Evolutionary conservation across 2,888 invertebrate genomes (phyloP).

Genomic region (Iphiclides podalirius): DNA sequence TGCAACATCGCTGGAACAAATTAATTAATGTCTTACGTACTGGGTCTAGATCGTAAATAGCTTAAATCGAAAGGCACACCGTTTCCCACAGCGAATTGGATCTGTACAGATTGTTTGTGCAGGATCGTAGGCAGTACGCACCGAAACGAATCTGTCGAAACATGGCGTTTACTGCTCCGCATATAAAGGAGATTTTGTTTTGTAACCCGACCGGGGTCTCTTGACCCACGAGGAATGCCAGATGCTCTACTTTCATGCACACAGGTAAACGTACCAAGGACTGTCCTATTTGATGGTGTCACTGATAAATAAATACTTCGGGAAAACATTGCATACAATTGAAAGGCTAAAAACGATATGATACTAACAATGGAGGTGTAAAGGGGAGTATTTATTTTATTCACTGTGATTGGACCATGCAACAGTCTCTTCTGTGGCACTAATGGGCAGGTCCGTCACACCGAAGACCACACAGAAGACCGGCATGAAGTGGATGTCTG

Average conservation of each 20-base stretch:
- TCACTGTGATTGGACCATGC: too few species aligned
- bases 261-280: conserved; percentile 41
- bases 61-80: conserved; percentile 60
- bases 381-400: too few species aligned
- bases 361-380: too few species aligned
- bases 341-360: too few species aligned
- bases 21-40: conserved; percentile 1
- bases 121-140: conserved; percentile 30
- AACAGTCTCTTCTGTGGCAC: too few species aligned
- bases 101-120: conserved; percentile 37
- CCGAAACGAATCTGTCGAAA: neutral
- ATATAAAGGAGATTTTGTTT: conserved; percentile 25
- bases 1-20: neutral
- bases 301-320: neutral
- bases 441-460: too few species aligned
- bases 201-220: conserved; percentile 27
- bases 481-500: too few species aligned
- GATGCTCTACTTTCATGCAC: conserved; percentile 60
- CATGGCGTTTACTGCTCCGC: conserved; percentile 19
- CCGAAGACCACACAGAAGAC: too few species aligned
- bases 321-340: too few species aligned
- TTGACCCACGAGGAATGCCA: conserved; percentile 52
- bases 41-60: conserved; percentile 4
- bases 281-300: conserved; percentile 25
- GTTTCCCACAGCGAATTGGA: conserved; percentile 64